Base-by-base conservation (phyloP, 2,888 invertebrate genomes). In the Drosophila melanosoma region DNA sequence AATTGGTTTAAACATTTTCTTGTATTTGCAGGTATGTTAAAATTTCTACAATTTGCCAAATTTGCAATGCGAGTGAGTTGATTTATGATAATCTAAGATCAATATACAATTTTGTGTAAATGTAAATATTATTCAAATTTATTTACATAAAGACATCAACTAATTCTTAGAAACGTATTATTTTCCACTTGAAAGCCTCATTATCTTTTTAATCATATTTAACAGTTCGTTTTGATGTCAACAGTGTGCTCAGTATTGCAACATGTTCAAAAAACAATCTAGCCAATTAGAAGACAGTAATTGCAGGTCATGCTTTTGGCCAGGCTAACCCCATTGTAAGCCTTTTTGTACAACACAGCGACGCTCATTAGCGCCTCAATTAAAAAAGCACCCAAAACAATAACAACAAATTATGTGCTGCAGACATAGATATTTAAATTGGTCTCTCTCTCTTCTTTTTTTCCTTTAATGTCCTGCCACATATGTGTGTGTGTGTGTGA, bases 331-430 rank as follows among this genome's bases (percentile, higher is more conserved):
- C 79, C 81, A 57, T 73, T 67, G 69, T 81, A 62, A 68, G 56
- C 73, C 71, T 71, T 68, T 81, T 69, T 74, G 74, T 69, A 23
- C n/a, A 48, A 73, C 72, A 67, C 60, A 42, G 77, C 48, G 67
- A 63, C 69, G 68, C 83, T 83, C 83, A 88, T 83, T 83, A 88
- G 87, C 72, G 82, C 68, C 69, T 63, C 68, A 79, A 79, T 80
- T 78, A 80, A 82, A 79, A 78, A 67, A 57, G 62, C 63, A 69
- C 54, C 58, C 45, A 69, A 78, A 75, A 85, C 63, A 73, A 68
- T 64, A 81, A 65, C 65, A 81, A 72, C 64, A 59, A 60, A 66
- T 69, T 65, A 45, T 33, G 20, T 33, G 23, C 5, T 38, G 51
- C 45, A 68, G 35, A 53, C 56, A 65, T 29, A 45, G 23, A 45